Conservation (phyloP, 1,140 invertebrate genomes). For the Drosophila saltans region DNA sequence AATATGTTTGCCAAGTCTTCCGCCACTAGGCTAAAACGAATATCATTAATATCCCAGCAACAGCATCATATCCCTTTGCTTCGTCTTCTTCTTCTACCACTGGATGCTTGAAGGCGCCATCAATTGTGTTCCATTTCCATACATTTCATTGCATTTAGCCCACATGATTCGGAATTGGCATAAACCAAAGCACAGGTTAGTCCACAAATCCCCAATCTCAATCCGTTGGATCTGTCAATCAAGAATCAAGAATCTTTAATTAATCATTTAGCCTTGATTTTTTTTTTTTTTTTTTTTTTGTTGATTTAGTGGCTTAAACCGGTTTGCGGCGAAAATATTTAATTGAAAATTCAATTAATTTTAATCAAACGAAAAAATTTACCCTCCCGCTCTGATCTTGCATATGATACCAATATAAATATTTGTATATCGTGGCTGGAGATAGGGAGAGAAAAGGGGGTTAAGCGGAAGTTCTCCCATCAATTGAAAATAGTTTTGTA, state of each 20-base stretch:
- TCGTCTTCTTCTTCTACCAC: neutral
- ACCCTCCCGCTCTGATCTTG: constrained; percentile 10
- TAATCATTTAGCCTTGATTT: constrained; percentile 29
- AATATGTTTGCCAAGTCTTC: constrained; percentile 12
- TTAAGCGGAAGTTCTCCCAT: neutral
- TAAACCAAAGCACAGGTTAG: constrained; percentile 51
- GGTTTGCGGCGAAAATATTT: constrained; percentile 33
- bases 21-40: constrained; percentile 1
- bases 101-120: neutral
- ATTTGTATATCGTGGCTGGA: neutral
- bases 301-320: constrained; percentile 27
- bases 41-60: neutral
- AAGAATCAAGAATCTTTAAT: constrained; percentile 46
- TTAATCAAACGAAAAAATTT: constrained; percentile 55
- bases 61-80: neutral
- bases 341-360: constrained; percentile 70
- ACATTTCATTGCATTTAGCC: neutral
- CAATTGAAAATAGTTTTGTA: neutral
- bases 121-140: too few species aligned
- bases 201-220: neutral
- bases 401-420: neutral
- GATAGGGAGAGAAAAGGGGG: neutral
- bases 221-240: neutral
- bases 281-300: constrained; percentile 44
- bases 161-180: constrained; percentile 53